Evolutionary conservation across 2,888 invertebrate species (phyloP).

Genomic region (Branchellion lobata): DNA sequence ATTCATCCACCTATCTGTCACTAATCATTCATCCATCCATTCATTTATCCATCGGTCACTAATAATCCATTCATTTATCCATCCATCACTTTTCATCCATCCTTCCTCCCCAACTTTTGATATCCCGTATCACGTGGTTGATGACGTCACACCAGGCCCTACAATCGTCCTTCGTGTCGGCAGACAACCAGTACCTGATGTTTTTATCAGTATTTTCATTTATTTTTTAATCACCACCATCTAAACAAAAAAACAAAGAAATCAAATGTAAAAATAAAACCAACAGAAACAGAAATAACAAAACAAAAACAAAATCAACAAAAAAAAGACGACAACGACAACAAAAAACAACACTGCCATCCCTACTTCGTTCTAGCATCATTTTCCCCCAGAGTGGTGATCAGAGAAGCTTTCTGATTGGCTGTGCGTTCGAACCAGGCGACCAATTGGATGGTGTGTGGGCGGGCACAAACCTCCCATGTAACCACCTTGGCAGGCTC

Average conservation of each 20-base stretch:
- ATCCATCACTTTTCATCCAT: neutral
- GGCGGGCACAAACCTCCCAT: slow-evolving; percentile 15
- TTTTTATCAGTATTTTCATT: neutral
- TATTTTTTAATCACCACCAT: too few species aligned
- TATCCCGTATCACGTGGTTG: slow-evolving; percentile 13
- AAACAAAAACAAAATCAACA: too few species aligned
- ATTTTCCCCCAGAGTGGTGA: neutral
- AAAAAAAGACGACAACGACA: too few species aligned
- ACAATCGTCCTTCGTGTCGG: slow-evolving; percentile 44
- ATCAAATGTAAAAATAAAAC: too few species aligned
- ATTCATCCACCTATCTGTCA: too few species aligned
- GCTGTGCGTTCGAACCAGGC: neutral
- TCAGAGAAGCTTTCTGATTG: slow-evolving; percentile 2
- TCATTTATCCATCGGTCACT: too few species aligned
- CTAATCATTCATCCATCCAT: too few species aligned
- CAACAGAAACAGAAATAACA: too few species aligned
- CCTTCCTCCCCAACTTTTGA: slow-evolving; percentile 1
- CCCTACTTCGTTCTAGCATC: neutral
- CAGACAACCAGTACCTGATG: slow-evolving; percentile 42
- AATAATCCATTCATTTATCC: too few species aligned
- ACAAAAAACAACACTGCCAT: neutral
- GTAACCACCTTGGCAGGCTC: slow-evolving; percentile 1
- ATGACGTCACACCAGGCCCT: slow-evolving; percentile 31
- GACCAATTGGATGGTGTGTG: slow-evolving; percentile 2
- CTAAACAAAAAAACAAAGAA: too few species aligned